These are phyloP conservation scores for Aethina tumida DNA, from an alignment of 1,140 invertebrate genomes.

Conservation along the genomic window DNA sequence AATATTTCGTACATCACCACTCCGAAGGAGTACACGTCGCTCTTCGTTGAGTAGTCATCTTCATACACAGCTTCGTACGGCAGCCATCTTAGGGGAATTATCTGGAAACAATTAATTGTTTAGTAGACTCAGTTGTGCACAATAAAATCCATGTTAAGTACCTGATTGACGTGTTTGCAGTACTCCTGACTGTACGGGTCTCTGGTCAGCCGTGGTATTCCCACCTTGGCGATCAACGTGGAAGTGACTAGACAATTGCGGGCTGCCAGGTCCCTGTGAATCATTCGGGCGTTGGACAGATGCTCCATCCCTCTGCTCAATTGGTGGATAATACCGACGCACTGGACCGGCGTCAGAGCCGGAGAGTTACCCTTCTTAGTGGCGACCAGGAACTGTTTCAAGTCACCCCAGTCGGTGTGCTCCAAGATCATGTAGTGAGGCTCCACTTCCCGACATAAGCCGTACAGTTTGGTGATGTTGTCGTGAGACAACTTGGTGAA, in stretches of 20 bases:
- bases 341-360: constrained; percentile 58
- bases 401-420: constrained; percentile 91
- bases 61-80: constrained; percentile 81
- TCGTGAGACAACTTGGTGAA: constrained; percentile 71
- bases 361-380: constrained; percentile 48
- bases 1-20: constrained; percentile 88
- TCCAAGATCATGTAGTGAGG: constrained; percentile 85
- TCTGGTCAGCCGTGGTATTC: constrained; percentile 66
- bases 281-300: constrained; percentile 59
- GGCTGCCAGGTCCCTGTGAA: constrained; percentile 82
- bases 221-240: constrained; percentile 73
- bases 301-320: constrained; percentile 79
- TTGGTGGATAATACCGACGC: constrained; percentile 62
- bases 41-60: constrained; percentile 87
- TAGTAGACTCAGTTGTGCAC: neutral
- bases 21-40: constrained; percentile 88
- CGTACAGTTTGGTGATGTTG: constrained; percentile 67
- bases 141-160: constrained; percentile 35
- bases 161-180: constrained; percentile 65
- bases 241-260: constrained; percentile 88
- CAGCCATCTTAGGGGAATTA: constrained; percentile 76
- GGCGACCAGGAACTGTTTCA: constrained; percentile 86
- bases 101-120: constrained; percentile 33
- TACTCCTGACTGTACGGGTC: constrained; percentile 84
- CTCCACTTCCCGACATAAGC: constrained; percentile 71